Base-by-base conservation (phyloP, 2,888 invertebrate genomes). In the Sinopyrophorus schimmeli region DNA sequence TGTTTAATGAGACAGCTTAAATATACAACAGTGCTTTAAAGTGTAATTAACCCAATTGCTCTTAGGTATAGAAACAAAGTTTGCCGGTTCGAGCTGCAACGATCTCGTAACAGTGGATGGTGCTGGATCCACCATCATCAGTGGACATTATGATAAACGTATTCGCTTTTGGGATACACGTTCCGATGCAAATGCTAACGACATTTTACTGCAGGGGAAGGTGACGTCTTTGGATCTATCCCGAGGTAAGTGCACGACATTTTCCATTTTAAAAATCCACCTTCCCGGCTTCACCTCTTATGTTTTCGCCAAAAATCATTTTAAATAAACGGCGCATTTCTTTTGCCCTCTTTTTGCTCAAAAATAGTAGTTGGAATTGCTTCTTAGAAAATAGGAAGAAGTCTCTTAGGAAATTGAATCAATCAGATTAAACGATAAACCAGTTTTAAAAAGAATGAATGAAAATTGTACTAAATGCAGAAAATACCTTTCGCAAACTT, bases 141-240 rank as follows among this genome's bases (percentile, higher is more conserved):
- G 96, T 65, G 97, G 97, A 14, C 99, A 99, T 77, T 97, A 92
- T 74, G 99, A 99, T 77, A 96, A 95, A 75, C 87, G 88, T 67
- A 89, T 99, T 62, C 83, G 97, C 39, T 92, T 99, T 75, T 99
- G 97, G 97, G 99, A 99, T 74, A 87, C 89, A 54, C 81, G 98
- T 63, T 84, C 88, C 9, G 93, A 95, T 64, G 83, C 85, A 65
- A 85, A 86, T 59, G 84, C 86, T 53, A 92, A 91, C 69, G 92
- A 94, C 74, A 89, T 95, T 55, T 74, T 86, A 57, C 80, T 98
- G 53, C 91, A 92, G 71, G 96, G 94, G 48, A 92, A 92, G 79
- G 89, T 98, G 57, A 97, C 97, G 23, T 97, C 97, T 30, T 79
- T 98, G 60, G 94, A 95, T 76, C 77, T 96, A 58, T 91, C 94